Percentiles rank a stretch among this genome's conserved stretches.
Conservation (phyloP, 2,888 invertebrate species). For the Leptura quadrifasciata region DNA sequence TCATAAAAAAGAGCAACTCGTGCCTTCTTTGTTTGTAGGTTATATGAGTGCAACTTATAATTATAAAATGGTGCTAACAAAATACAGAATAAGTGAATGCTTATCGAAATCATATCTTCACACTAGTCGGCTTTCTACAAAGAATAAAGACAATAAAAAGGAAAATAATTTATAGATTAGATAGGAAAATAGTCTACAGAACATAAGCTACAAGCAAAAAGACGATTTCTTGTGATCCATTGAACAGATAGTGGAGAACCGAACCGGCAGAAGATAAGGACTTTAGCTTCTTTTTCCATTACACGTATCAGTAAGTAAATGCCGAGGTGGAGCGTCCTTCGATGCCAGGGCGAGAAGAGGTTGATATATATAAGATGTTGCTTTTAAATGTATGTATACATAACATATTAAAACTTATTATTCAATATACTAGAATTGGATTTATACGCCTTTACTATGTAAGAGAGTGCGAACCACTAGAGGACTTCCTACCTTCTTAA, state of each 20-base stretch:
- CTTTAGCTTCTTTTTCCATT: slow-evolving; percentile 43
- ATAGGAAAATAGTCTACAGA: slow-evolving; percentile 51
- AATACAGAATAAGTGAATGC: slow-evolving; percentile 1
- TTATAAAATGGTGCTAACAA: background rate
- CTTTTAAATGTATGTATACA: no score
- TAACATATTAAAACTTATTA: no score
- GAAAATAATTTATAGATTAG: slow-evolving; percentile 51
- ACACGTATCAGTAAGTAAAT: slow-evolving; percentile 47
- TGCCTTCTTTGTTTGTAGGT: background rate
- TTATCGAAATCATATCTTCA: slow-evolving; percentile 21
- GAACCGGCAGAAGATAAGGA: slow-evolving; percentile 53
- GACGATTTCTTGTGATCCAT: slow-evolving; percentile 60
- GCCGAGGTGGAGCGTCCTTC: slow-evolving; percentile 5
- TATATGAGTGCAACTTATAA: background rate
- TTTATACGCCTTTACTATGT: no score
- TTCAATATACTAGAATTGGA: no score
- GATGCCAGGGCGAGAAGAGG: background rate
- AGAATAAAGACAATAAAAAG: slow-evolving; percentile 44
- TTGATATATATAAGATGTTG: background rate
- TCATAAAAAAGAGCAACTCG: background rate
- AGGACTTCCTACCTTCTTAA: no score
- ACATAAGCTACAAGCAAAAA: slow-evolving; percentile 43
- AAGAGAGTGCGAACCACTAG: no score
- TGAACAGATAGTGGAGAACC: slow-evolving; percentile 57
- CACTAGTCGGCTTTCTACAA: slow-evolving; percentile 22